Evolutionary conservation across 2,797 vertebrate species (phyloP), one percentile per base, ranked within the genome.

Genomic region (Halcyon smyrnensis): DNA sequence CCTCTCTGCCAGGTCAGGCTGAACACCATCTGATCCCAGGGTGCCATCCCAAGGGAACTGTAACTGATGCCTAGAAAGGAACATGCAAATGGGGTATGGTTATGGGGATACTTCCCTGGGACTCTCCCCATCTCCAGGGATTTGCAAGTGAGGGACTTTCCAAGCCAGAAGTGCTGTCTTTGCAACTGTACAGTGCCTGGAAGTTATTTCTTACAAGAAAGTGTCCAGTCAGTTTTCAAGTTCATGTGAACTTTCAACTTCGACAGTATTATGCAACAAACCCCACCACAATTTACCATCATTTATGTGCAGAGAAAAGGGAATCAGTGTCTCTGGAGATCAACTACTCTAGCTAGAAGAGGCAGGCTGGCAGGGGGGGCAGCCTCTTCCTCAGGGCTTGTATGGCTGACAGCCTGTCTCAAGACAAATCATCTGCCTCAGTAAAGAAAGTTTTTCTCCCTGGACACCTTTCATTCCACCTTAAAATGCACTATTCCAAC

Each of bases 1-100:
- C 57, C 3, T 0, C 6, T 21, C 41, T 13, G 68, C 39, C 50
- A 43, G 50, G 59, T 34, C 51, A 54, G 79, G 82, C 19, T 19
- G 4, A 82, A 12, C 57, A 9, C 41, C 34, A 1, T 15, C 67
- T 28, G 45, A 20, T 25, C 73, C 85, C 77, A 36, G 37, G 15
- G 11, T 37, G 41, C 43, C 68, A 51, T 59, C 43, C 79, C 51
- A 6, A 32, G 34, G 9, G 50, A 84, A n/a, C 23, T 45, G 1
- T 3, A 51, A 3, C 34, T 2, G 5, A 2, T 20, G 37, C 74
- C 65, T 13, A 10, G 46, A 24, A 57, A 73, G 41, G 34, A 28
- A 15, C 1, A 4, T 0, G 2, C 14, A 13, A 62, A 12, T 0
- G 0, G 24, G 36, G 6, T 13, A 19, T 3, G 3, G 27, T 12